Evolutionary conservation across 1,140 invertebrate species (phyloP), one percentile per base, ranked within the genome.

Genomic region (Schlechtendalia chinensis): DNA sequence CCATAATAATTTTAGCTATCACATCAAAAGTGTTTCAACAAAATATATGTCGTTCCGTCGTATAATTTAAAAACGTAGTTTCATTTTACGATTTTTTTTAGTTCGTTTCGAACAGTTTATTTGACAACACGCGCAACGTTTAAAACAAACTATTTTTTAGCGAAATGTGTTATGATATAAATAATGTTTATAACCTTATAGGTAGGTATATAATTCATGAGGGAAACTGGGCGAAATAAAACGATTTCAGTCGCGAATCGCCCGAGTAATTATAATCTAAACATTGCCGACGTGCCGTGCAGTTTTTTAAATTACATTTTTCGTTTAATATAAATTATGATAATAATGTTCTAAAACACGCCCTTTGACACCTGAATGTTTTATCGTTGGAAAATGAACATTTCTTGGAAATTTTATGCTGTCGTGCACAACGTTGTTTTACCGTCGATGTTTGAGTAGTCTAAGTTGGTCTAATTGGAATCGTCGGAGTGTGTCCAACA

Each of bases 1-100:
- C 24, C 19, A 29, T 39, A 22, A 69, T 69, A 24, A 27, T 69
- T 50, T 50, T 69, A 47, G 12, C 50, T 27, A 69, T 69, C 67
- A 50, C 22, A 24, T 50, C 39, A 50, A 24, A 50, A 27, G 67
- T 69, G n/a, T 50, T 69, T 50, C 14, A 24, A 24, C 29, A 17
- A 27, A 69, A 17, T 50, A 50, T 24, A 50, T 27, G 45, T 11
- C 45, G 24, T 27, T 69, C n/a, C 0, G 5, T 39, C 5, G 1
- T 14, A 24, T 27, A 69, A 69, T 50, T 69, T 50, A 16, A 69
- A 69, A 69, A 27, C 24, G 45, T 50, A 47, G 14, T 50, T 69
- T 3, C 27, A 24, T 69, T 50, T 69, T 22, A 50, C n/a, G 22
- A 12, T 6, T 69, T 24, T 69, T 67, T 39, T 24, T 58, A n/a